Base-by-base conservation (phyloP, 1,140 invertebrate species). In the Riptortus pedestris region DNA sequence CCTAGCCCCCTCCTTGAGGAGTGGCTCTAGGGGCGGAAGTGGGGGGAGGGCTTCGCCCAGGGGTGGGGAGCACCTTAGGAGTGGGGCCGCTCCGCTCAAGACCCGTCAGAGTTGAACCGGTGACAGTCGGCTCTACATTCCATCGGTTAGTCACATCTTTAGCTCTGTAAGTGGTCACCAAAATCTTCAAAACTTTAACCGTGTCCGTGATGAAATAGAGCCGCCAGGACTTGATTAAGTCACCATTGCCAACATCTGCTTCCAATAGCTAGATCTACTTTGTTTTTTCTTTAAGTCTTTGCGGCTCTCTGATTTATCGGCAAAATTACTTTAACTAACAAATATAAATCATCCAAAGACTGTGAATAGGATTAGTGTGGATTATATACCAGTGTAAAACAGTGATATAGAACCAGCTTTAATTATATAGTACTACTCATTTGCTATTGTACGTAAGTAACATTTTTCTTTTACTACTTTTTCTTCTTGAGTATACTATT, bases 101-200 rank as follows among this genome's bases (percentile, higher is more conserved):
- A 55, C 14, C 18, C 71, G 67, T 76, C 75, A 79, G 77, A 79
- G 77, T 76, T 72, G 76, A 75, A 74, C 70, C 72, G 76, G 76
- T 73, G 73, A 73, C 73, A 72, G 76, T 76, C 76, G 76, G 77
- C 77, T 78, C 76, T 74, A 79, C 78, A 79, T 78, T 79, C 78
- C 78, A 79, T 74, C 76, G 72, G 74, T 60, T 43, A 43, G 31
- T 60, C 51, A 55, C 51, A 24, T 24, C 51, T 55, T 55, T 55
- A 55, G 51, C 51, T 55, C 51, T 55, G 51, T 55, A 55, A 55
- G 51, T 55, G 51, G 18, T 24, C 24, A 9, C 51, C 26, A 24
- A n/a, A n/a, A 5, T 38, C 31, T 7, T 38, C 31, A 38, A 38
- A 38, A 38, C 31, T 38, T 38, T 14, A 38, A 38, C 31, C 31